Base-by-base conservation (phyloP, 2,888 invertebrate genomes). In the Hoplodrina blanda region DNA sequence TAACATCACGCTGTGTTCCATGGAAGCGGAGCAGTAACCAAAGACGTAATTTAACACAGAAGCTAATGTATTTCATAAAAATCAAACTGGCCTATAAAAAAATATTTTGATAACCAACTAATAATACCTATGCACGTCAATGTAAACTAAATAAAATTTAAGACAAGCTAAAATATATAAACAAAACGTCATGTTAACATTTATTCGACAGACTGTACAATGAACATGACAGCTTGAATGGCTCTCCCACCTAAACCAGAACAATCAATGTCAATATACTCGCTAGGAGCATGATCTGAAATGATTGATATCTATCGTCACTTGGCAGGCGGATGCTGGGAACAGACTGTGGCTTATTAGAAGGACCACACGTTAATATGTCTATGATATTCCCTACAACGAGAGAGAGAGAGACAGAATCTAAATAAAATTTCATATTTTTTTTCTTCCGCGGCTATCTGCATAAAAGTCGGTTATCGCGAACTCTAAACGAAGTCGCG, bases 251-350 rank as follows among this genome's bases (percentile, higher is more conserved):
- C 67, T 76, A 62, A 49, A 80, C 80, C 62, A 76, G 75, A 52
- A 80, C 67, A 80, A 80, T 76, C 80, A 80, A 66, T 63, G 76
- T 80, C 76, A 75, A 76, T 76, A 62, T 75, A 67, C 55, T 75
- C 46, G 52, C 53, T 60, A 67, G 60, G 80, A 55, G 62, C 54
- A 55, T 55, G 80, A 60, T 74, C 54, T 54, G 52, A 25, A 59
- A 46, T 80, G 80, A 76, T 80, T 80, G 76, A 76, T 76, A 80
- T 76, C 76, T 60, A 76, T 76, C 76, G 82, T 70, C 67, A 79
- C 62, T 50, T 57, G 57, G 56, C 64, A 54, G 57, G 53, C 74
- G 67, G 74, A 82, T 74, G 62, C 78, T 69, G 25, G 67, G 60
- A 80, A 63, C 55, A 53, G 53, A 54, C 50, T 5, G 13, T 50